phyloP scores from a whole-genome alignment of 2,888 invertebrate genomes.

The Eutolmus rufibarbis region DNA sequence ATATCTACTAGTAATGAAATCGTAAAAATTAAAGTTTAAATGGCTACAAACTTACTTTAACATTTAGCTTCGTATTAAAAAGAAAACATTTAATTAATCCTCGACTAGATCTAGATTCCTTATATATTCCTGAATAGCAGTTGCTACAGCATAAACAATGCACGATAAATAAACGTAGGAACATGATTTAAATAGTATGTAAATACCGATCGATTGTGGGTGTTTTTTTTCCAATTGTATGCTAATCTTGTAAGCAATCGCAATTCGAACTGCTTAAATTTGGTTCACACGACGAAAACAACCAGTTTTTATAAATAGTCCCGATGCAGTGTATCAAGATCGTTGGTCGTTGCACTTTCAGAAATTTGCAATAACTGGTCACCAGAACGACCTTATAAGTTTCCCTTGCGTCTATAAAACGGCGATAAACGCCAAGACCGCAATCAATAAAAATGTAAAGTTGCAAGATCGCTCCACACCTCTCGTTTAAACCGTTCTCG shows the following conservation, averaged over 20 bases:
- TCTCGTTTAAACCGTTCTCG: background rate
- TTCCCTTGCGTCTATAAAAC: background rate
- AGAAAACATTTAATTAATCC: too few species aligned
- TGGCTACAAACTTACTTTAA: background rate
- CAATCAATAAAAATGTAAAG: background rate
- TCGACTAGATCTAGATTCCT: background rate
- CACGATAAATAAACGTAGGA: background rate
- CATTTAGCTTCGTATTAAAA: too few species aligned
- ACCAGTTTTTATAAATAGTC: background rate
- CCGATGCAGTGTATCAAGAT: background rate
- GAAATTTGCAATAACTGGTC: background rate
- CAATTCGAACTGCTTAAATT: background rate
- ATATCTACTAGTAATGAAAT: background rate
- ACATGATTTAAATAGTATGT: background rate
- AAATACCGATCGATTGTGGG: background rate
- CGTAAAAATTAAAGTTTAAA: background rate
- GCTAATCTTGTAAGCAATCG: background rate
- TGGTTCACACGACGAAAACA: background rate
- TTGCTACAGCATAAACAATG: background rate
- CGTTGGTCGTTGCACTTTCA: background rate
- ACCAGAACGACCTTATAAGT: background rate
- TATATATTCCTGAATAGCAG: background rate
- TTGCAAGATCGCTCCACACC: background rate
- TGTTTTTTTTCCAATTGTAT: background rate
- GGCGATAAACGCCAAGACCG: background rate